Evolutionary conservation across 1,140 invertebrate genomes (phyloP), one percentile per base, ranked within the genome.

Genomic region (Papilio xuthus): DNA sequence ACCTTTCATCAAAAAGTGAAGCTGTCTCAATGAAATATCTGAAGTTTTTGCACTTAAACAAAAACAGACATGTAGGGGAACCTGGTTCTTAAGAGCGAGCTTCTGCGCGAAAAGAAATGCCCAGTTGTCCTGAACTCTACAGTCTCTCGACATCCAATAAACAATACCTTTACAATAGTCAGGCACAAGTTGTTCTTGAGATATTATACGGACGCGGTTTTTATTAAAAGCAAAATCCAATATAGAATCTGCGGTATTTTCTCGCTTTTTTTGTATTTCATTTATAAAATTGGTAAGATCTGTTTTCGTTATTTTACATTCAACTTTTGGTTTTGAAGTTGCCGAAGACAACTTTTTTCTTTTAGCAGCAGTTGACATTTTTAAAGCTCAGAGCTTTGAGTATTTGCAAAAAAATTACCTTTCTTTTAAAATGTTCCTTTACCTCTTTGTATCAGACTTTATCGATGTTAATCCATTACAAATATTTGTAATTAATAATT

Each of bases 81-180:
- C 90, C 89, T 97, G 95, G 84, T 97, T 94, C 91, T 98, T 98
- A 10, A 98, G 85, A 0, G 98, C 98, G 60, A 97, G 91, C 85
- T 96, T 96, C 92, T 99, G 98, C 1, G 97, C 97, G 92, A 96
- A 98, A 4, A 98, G 88, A 50, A 98, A 94, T 0, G 98, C 97
- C 98, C 98, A 99, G 90, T 98, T 99, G 93, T 99, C 98, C 94
- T 98, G 97, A 15, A 98, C 96, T 83, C 98, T 94, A 70, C 96
- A 96, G 94, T 99, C 98, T 81, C 98, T 94, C 9, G 96, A 97
- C 97, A 98, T 98, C 98, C 97, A 99, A 90, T 98, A 98, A 0
- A 98, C 89, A 72, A 98, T 94, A 12, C 96, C 96, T 79, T 96
- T 94, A 44, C 95, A 92, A 63, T 95, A 89, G 69, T 97, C 95